Evolutionary conservation across 1,140 invertebrate genomes (phyloP).

Genomic region (Drosophila teissieri): DNA sequence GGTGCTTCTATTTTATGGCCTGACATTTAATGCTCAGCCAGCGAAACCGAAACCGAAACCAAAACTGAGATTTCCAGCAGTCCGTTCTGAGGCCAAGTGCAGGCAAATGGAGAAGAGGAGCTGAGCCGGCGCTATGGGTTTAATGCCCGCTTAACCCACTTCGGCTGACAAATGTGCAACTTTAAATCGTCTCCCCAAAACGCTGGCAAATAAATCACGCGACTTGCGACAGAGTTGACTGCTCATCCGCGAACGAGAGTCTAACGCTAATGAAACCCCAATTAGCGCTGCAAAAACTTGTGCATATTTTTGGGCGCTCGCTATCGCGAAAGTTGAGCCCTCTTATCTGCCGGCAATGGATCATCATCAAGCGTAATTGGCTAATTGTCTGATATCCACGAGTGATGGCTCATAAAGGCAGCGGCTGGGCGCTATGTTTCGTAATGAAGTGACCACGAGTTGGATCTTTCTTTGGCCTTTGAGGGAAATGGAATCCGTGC

Average conservation of each 20-base stretch:
- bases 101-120: slow-evolving; percentile 38
- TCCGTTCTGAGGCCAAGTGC: slow-evolving; percentile 25
- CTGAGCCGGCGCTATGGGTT: slow-evolving; percentile 37
- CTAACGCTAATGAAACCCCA: slow-evolving; percentile 40
- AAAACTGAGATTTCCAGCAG: slow-evolving; percentile 35
- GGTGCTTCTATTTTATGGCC: slow-evolving; percentile 64
- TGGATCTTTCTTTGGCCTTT: slow-evolving; percentile 6
- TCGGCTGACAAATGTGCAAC: slow-evolving; percentile 27
- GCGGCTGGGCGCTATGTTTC: not conserved
- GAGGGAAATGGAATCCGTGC: slow-evolving; percentile 2
- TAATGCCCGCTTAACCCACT: slow-evolving; percentile 51
- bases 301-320: slow-evolving; percentile 42
- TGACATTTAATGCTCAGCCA: slow-evolving; percentile 55
- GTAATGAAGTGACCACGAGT: slow-evolving; percentile 10
- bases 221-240: not conserved
- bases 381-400: slow-evolving; percentile 26
- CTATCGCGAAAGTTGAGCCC: slow-evolving; percentile 29
- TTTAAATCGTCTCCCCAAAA: slow-evolving; percentile 17
- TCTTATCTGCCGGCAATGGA: slow-evolving; percentile 55
- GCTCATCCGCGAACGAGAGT: not conserved
- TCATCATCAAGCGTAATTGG: slow-evolving; percentile 31
- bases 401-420: slow-evolving; percentile 7
- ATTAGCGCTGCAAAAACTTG: slow-evolving; percentile 49
- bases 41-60: slow-evolving; percentile 7
- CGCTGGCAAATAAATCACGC: slow-evolving; percentile 9